A percentile compares a stretch with the other conserved stretches of the same genome.
phyloP scores from a whole-genome alignment of 2,888 invertebrate genomes.

The Tineola bisselliella region DNA sequence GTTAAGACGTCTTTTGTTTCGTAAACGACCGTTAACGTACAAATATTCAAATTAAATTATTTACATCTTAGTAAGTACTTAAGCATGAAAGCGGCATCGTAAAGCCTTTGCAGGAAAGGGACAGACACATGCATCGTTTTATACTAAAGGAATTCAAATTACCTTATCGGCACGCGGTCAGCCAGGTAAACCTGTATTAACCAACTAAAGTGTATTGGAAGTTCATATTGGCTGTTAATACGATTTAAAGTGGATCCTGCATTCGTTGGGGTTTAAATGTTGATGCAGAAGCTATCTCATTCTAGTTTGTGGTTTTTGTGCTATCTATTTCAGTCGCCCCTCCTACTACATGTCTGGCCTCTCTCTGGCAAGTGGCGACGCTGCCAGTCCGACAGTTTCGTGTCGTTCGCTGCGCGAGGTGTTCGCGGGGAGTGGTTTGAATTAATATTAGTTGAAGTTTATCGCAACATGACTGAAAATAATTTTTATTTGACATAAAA shows the following conservation, averaged over 20 bases:
- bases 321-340: conserved; percentile 39
- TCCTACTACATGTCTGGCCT: conserved; percentile 28
- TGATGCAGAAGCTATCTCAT: conserved; percentile 42
- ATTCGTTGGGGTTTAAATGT: conserved; percentile 46
- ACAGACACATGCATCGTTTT: conserved; percentile 35
- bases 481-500: background rate
- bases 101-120: conserved; percentile 30
- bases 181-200: conserved; percentile 59
- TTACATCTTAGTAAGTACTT: conserved; percentile 37
- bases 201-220: conserved; percentile 26
- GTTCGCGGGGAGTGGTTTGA: background rate
- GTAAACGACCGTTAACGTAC: conserved; percentile 41
- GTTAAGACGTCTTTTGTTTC: background rate
- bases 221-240: background rate
- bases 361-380: conserved; percentile 31
- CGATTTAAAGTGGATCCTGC: background rate
- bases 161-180: conserved; percentile 56
- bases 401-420: background rate
- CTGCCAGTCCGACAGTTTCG: conserved; percentile 46
- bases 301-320: conserved; percentile 29
- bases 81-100: conserved; percentile 26
- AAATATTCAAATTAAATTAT: conserved; percentile 51
- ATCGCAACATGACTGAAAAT: conserved; percentile 4
- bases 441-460: background rate
- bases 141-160: conserved; percentile 61